phyloP scores from a whole-genome alignment of 2,888 invertebrate species.

The Arrhopalites spinosus region DNA sequence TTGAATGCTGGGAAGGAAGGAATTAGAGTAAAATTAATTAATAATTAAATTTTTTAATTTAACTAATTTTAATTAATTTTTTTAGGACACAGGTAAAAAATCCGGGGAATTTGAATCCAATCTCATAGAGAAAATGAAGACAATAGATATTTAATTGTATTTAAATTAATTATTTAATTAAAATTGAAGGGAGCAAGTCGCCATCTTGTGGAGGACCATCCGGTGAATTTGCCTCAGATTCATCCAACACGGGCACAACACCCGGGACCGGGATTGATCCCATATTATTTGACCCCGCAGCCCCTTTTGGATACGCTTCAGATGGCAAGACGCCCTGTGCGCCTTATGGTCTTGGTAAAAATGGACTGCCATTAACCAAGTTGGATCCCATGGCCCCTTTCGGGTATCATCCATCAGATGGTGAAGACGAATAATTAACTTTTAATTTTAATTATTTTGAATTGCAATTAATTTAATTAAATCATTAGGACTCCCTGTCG shows the following conservation, averaged over 20 bases:
- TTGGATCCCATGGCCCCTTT: constrained; percentile 29
- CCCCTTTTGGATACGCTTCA: constrained; percentile 24
- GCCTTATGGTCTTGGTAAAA: constrained; percentile 11
- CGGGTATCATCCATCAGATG: constrained; percentile 28
- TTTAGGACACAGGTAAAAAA: no score
- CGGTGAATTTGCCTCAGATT: not conserved
- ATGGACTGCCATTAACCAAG: not conserved
- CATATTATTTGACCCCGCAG: not conserved
- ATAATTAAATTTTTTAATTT: no score
- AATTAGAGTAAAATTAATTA: no score
- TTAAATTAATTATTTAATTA: no score
- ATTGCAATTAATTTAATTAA: not conserved
- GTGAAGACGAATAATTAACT: not conserved
- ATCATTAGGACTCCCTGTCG: constrained; percentile 3
- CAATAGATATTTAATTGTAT: no score
- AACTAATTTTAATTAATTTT: no score
- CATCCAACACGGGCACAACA: not conserved
- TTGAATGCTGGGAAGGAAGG: no score
- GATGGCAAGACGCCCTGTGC: constrained; percentile 26
- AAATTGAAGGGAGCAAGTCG: no score
- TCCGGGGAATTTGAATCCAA: no score
- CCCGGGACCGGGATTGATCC: no score
- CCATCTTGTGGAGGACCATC: not conserved
- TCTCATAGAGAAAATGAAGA: no score
- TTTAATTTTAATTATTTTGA: not conserved